Evolutionary conservation across 2,797 vertebrate genomes (phyloP).

Genomic region (Parambassis ranga): DNA sequence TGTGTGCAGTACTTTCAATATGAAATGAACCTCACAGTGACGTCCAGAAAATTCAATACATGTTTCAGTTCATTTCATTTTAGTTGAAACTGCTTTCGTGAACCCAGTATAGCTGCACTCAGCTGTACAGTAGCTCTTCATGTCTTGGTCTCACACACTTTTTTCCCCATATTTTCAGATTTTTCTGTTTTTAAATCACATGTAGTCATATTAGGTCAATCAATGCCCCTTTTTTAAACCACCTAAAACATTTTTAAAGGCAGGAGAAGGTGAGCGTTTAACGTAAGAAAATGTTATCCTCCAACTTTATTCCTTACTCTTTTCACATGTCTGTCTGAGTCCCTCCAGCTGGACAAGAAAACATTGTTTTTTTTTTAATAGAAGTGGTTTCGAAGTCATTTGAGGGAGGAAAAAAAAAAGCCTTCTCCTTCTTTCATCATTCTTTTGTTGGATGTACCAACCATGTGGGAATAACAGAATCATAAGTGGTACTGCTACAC

Average conservation of each 20-base stretch:
- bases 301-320: too few species aligned
- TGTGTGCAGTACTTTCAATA: not conserved
- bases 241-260: constrained; percentile 10
- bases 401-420: not conserved
- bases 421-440: constrained; percentile 11
- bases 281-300: too few species aligned
- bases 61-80: constrained; percentile 29
- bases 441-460: constrained; percentile 26
- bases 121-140: constrained; percentile 1
- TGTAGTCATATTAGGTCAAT: too few species aligned
- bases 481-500: constrained; percentile 9
- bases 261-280: not conserved
- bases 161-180: too few species aligned
- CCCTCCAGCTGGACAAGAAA: not conserved
- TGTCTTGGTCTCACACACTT: constrained; percentile 5
- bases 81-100: constrained; percentile 25
- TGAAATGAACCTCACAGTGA: not conserved
- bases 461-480: constrained; percentile 26
- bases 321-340: constrained; percentile 7
- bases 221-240: not conserved
- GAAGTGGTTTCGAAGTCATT: constrained; percentile 16
- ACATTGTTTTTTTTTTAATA: constrained; percentile 17
- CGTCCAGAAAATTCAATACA: constrained; percentile 35
- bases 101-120: constrained; percentile 17
- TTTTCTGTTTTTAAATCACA: too few species aligned